phyloP scores from a whole-genome alignment of 2,113 vertebrate genomes.

The Ceratotherium simum region DNA sequence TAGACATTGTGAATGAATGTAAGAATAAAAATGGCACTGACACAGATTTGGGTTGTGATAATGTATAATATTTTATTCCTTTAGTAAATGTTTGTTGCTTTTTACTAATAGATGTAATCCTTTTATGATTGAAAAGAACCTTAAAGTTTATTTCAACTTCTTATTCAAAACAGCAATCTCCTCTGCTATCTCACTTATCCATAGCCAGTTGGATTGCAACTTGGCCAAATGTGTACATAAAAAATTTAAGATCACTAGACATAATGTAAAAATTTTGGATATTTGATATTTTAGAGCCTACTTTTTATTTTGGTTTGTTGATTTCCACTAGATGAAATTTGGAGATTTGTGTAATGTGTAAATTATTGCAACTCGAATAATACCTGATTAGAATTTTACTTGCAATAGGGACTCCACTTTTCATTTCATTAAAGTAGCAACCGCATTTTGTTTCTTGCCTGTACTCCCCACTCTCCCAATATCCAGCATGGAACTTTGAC shows the following conservation, averaged over 20 bases:
- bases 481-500: slow-evolving; percentile 24
- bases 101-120: slow-evolving; percentile 19
- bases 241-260: background rate
- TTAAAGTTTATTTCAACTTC: slow-evolving; percentile 13
- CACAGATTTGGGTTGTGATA: slow-evolving; percentile 37
- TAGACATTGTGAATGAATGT: background rate
- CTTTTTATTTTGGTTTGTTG: slow-evolving; percentile 54
- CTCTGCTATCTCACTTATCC: background rate
- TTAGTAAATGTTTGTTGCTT: slow-evolving; percentile 52
- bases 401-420: slow-evolving; percentile 5
- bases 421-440: background rate
- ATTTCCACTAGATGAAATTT: slow-evolving; percentile 14
- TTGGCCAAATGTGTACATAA: slow-evolving; percentile 40
- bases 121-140: slow-evolving; percentile 10
- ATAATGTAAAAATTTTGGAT: background rate
- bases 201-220: background rate
- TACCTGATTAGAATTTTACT: slow-evolving; percentile 24
- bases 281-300: slow-evolving; percentile 38
- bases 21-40: background rate
- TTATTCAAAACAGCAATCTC: slow-evolving; percentile 44
- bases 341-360: background rate
- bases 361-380: slow-evolving; percentile 33
- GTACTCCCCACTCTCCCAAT: background rate
- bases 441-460: slow-evolving; percentile 43
- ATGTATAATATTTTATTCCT: background rate